Percentiles rank a stretch among this genome's conserved stretches.
Evolutionary conservation across 2,888 invertebrate species (phyloP).

Genomic region (Andricus quercusramuli): DNA sequence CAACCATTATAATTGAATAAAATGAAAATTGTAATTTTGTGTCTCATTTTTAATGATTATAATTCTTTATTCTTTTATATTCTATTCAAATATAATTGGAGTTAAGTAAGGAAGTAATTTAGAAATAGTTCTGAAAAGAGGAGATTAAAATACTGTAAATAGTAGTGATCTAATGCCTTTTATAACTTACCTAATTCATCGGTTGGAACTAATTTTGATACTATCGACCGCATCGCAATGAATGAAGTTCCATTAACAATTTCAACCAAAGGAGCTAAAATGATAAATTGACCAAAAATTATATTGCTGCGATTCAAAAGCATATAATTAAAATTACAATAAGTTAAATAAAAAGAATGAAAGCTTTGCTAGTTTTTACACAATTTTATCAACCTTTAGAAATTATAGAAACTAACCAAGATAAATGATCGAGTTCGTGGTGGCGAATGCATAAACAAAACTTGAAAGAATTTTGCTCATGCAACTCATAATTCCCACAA

Average conservation of each 20-base stretch:
- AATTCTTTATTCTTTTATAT: not conserved
- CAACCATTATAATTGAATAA: no score
- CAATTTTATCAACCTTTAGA: not conserved
- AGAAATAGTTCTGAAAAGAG: not conserved
- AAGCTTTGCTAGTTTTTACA: not conserved
- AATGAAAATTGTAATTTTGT: not conserved
- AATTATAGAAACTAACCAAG: constrained; percentile 81
- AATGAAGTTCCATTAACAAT: constrained; percentile 92
- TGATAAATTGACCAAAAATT: not conserved
- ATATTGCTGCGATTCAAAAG: no score
- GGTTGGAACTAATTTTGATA: constrained; percentile 89
- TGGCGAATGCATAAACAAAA: constrained; percentile 91
- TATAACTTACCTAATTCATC: constrained; percentile 86
- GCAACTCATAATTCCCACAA: constrained; percentile 91
- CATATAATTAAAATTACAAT: no score
- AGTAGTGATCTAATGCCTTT: constrained; percentile 11
- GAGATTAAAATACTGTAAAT: not conserved
- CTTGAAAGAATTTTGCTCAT: constrained; percentile 91
- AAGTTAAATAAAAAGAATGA: not conserved
- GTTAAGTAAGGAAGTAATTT: no score
- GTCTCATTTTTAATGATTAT: not conserved
- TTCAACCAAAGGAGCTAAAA: constrained; percentile 88
- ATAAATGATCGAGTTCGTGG: constrained; percentile 89
- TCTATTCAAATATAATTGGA: no score
- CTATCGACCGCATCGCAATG: constrained; percentile 93